Conservation (phyloP, 2,888 invertebrate genomes). For the Cephus pygmeus region DNA sequence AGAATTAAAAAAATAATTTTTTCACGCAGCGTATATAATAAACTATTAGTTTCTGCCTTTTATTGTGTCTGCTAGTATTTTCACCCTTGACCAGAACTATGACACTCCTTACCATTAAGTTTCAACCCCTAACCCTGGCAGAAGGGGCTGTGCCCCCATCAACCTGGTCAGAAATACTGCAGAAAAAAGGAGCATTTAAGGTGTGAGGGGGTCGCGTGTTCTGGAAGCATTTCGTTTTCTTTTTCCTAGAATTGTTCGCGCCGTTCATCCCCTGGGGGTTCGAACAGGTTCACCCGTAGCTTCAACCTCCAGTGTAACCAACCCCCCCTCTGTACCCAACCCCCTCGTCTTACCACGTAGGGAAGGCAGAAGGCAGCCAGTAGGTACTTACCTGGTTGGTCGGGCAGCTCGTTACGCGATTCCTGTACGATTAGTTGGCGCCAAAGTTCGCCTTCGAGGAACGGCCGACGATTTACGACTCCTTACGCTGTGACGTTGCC, state of each 20-base stretch:
- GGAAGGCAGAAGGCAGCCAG: neutral
- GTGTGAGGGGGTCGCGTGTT: slow-evolving; percentile 22
- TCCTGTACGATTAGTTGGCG: neutral
- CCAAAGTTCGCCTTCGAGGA: neutral
- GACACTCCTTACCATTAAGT: neutral
- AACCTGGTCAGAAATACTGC: neutral
- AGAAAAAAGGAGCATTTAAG: neutral
- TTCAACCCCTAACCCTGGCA: neutral
- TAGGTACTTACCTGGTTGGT: neutral
- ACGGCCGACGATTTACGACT: neutral
- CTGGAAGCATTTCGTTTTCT: slow-evolving; percentile 23
- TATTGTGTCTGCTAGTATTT: neutral
- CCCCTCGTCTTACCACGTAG: neutral
- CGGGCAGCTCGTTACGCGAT: neutral
- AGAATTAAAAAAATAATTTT: neutral
- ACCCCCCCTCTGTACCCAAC: neutral
- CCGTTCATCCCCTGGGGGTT: neutral
- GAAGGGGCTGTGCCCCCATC: neutral
- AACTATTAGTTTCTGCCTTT: neutral
- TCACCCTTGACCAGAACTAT: neutral
- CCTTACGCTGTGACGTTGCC: neutral
- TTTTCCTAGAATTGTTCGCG: slow-evolving; percentile 20
- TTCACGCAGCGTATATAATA: neutral
- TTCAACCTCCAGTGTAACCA: neutral
- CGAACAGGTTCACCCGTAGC: neutral